These are phyloP conservation scores for Phalera bucephala DNA, from an alignment of 2,888 invertebrate species.

Conservation along the genomic window DNA sequence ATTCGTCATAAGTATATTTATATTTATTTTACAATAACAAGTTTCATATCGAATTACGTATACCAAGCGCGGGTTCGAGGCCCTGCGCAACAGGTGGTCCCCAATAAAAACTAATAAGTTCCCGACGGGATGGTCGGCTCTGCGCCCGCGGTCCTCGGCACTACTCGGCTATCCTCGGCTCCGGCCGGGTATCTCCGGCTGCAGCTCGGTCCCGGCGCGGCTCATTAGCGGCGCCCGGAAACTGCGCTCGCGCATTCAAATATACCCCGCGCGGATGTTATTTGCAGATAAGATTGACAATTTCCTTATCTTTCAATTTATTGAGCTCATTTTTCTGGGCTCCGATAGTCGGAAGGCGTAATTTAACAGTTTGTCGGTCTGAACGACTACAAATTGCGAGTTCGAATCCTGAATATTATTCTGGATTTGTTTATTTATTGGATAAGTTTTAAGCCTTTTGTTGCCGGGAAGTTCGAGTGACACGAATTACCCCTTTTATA, in stretches of 20 bases:
- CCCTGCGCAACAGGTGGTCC: conserved; percentile 1
- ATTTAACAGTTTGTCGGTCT: no score
- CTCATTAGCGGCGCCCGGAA: neutral
- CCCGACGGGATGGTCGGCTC: neutral
- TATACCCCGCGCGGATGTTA: no score
- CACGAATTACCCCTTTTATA: no score
- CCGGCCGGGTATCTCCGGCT: neutral
- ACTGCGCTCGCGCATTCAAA: neutral
- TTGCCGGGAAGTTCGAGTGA: no score
- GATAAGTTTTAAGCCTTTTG: no score
- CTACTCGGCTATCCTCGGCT: neutral
- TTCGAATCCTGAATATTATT: no score
- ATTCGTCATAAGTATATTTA: neutral
- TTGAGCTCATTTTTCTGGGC: no score
- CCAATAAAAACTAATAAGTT: neutral
- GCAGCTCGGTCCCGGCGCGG: neutral
- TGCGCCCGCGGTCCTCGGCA: neutral
- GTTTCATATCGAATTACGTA: neutral
- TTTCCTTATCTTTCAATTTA: no score
- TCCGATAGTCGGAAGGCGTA: no score
- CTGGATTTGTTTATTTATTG: no score
- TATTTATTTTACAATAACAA: neutral
- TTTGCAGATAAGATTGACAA: no score
- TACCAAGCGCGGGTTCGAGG: neutral
- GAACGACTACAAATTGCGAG: no score